Evolutionary conservation across 2,797 vertebrate species (phyloP).

Genomic region (Sus cebifrons): DNA sequence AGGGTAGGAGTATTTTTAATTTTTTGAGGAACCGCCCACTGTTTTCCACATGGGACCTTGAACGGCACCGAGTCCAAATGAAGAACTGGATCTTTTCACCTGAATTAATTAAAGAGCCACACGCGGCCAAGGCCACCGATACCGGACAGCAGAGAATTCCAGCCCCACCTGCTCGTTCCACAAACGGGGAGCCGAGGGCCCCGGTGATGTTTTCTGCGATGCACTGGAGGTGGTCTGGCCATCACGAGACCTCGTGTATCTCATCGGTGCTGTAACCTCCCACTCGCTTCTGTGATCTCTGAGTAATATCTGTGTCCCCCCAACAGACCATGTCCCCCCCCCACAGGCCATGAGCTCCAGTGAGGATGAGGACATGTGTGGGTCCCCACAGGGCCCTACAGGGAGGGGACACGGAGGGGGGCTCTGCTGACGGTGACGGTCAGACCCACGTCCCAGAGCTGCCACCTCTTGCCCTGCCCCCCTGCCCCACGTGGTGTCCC

Average conservation of each 20-base stretch:
- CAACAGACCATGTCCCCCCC: too few relatives aligned
- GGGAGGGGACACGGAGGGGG: background rate
- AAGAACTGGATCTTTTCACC: background rate
- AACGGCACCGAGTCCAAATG: fast-evolving
- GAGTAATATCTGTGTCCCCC: fast-evolving
- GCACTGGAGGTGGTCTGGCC: background rate
- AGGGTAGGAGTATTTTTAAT: background rate
- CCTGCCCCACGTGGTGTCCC: background rate
- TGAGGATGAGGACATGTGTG: fast-evolving
- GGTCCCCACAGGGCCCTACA: background rate
- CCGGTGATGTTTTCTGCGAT: background rate
- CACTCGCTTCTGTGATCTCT: fast-evolving
- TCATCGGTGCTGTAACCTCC: background rate
- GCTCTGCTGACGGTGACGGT: fast-evolving
- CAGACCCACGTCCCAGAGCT: background rate
- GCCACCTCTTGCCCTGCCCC: background rate
- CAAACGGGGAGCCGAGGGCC: fast-evolving
- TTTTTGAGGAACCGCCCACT: background rate
- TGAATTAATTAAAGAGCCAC: background rate
- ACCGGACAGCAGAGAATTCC: fast-evolving
- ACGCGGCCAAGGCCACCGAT: fast-evolving
- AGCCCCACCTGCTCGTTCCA: background rate
- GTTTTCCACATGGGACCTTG: background rate
- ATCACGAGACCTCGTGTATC: background rate
- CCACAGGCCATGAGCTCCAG: background rate